These are phyloP conservation scores for Litocranius walleri DNA, from an alignment of 2,113 vertebrate species.

Conservation along the genomic window DNA sequence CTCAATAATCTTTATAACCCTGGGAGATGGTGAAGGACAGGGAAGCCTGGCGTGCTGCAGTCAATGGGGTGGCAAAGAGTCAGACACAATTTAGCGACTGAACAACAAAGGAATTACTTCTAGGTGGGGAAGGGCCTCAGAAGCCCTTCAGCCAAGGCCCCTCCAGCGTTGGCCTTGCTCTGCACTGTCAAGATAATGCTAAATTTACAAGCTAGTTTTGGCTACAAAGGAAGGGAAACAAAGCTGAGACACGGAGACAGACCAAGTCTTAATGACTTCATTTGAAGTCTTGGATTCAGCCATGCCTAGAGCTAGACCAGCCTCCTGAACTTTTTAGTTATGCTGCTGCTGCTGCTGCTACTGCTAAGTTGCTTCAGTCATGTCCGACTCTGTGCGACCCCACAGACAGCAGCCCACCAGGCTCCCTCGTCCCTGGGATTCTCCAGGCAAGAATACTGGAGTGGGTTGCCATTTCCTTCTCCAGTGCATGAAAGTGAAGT, in stretches of 20 bases:
- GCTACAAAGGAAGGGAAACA: not conserved
- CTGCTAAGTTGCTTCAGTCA: no score
- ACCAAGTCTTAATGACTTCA: not conserved
- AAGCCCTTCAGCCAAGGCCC: not conserved
- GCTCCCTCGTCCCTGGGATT: no score
- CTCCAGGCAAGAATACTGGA: no score
- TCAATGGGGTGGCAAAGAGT: not conserved
- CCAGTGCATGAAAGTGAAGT: no score
- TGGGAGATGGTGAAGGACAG: not conserved
- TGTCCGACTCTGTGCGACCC: no score
- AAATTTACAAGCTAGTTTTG: constrained; percentile 27
- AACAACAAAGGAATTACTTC: not conserved
- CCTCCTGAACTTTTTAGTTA: not conserved
- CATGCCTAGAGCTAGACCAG: not conserved
- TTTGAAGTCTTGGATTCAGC: not conserved
- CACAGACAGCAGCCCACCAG: no score
- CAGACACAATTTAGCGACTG: not conserved
- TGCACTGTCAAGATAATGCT: not conserved
- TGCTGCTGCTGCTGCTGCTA: no score
- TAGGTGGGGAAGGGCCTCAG: not conserved
- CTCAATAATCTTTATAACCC: not conserved
- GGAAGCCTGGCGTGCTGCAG: not conserved
- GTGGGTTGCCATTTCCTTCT: no score
- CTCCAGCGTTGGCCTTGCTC: not conserved
- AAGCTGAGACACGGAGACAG: not conserved